phyloP scores from a whole-genome alignment of 2,888 invertebrate species.

The Caradrina kadenii region DNA sequence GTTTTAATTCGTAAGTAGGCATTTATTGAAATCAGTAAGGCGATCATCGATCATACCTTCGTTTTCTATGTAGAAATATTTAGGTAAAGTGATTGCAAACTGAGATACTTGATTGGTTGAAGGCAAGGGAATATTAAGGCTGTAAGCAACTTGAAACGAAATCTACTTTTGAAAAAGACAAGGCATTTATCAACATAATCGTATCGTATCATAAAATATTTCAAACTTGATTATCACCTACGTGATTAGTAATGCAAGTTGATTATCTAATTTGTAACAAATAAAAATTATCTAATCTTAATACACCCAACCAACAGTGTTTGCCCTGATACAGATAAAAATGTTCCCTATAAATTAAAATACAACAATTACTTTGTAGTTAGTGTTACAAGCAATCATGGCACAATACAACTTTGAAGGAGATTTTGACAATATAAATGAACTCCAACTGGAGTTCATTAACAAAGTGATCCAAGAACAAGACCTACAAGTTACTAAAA shows the following conservation, averaged over 20 bases:
- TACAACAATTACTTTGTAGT: not conserved
- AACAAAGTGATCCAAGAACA: constrained; percentile 67
- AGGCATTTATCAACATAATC: no score
- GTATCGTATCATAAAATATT: not conserved
- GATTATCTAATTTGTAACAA: not conserved
- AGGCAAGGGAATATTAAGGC: no score
- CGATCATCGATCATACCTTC: no score
- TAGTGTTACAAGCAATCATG: constrained; percentile 57
- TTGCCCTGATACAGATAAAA: constrained; percentile 24
- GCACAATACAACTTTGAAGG: constrained; percentile 68
- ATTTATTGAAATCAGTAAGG: no score
- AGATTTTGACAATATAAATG: constrained; percentile 59
- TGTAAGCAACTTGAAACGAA: no score
- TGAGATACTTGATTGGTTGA: not conserved
- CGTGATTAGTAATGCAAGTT: not conserved
- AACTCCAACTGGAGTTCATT: constrained; percentile 68
- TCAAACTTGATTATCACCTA: not conserved
- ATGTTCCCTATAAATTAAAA: constrained; percentile 28
- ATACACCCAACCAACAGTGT: not conserved
- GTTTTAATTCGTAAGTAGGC: no score
- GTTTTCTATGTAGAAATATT: not conserved
- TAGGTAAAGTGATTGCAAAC: not conserved
- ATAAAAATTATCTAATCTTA: constrained; percentile 31
- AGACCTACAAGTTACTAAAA: constrained; percentile 65
- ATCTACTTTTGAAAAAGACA: no score